Percentiles rank a stretch among this genome's conserved stretches.
phyloP scores from a whole-genome alignment of 2,113 vertebrate genomes.

The Aix galericulata region DNA sequence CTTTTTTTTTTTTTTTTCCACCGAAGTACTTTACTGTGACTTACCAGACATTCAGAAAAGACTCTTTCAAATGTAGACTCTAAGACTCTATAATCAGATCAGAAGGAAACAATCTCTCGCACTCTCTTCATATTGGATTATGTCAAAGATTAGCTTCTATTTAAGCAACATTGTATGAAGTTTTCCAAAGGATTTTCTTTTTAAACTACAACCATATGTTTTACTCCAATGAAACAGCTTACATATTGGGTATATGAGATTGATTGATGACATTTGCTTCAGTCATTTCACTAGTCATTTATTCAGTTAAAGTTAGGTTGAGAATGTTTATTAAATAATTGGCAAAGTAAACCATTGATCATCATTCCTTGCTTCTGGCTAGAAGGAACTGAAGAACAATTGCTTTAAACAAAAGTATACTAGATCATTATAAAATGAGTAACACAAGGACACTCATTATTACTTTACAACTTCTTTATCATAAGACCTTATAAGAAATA shows the following conservation, averaged over 20 bases:
- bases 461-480: not conserved
- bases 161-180: conserved; percentile 1
- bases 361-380: conserved; percentile 1
- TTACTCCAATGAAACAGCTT: conserved; percentile 55
- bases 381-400: not conserved
- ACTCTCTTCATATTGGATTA: conserved; percentile 70
- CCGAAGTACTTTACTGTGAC: not conserved
- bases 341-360: conserved; percentile 50
- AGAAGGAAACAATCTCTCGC: conserved; percentile 67
- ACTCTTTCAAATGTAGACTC: conserved; percentile 10
- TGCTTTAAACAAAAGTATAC: not conserved
- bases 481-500: not conserved
- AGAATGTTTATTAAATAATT: conserved; percentile 62
- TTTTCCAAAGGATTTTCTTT: conserved; percentile 72
- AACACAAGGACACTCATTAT: not conserved
- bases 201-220: conserved; percentile 76
- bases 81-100: not conserved
- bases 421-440: not conserved
- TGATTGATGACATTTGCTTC: conserved; percentile 70
- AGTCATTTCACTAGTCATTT: conserved; percentile 66
- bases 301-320: conserved; percentile 53
- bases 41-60: conserved; percentile 1
- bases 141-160: conserved; percentile 73
- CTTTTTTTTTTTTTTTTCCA: not conserved
- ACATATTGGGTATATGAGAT: conserved; percentile 47